phyloP scores from a whole-genome alignment of 2,113 vertebrate genomes.

The Balaeniceps rex region DNA sequence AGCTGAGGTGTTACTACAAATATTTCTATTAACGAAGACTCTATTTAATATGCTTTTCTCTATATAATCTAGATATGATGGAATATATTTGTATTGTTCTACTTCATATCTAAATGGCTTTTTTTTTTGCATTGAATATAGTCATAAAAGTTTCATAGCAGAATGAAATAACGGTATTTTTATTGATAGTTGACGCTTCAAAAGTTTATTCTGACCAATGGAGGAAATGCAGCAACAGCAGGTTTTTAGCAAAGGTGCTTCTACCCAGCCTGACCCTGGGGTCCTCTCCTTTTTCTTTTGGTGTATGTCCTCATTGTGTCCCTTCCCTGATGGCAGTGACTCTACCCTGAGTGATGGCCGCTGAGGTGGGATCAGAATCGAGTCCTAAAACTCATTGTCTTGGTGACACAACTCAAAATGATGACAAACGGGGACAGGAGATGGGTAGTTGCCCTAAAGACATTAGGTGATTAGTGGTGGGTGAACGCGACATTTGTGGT shows the following conservation, averaged over 20 bases:
- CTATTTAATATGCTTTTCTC: background rate
- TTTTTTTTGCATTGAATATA: background rate
- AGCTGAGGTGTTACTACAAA: background rate
- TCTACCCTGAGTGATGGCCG: background rate
- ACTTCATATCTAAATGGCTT: background rate
- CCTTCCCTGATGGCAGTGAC: background rate
- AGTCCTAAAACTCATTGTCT: background rate
- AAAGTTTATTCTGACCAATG: background rate
- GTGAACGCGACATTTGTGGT: background rate
- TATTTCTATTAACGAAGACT: background rate
- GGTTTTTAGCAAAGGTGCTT: background rate
- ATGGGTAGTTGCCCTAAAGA: background rate
- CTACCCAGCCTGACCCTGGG: background rate
- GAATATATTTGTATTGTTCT: background rate
- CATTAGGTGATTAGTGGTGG: background rate
- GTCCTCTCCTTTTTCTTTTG: background rate
- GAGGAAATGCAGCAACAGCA: background rate
- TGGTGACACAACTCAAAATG: background rate
- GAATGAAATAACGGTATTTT: background rate
- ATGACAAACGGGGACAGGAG: background rate
- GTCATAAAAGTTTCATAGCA: background rate
- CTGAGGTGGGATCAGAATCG: background rate
- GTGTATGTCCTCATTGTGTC: background rate
- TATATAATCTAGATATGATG: background rate
- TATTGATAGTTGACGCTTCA: background rate